Evolutionary conservation across 1,140 invertebrate genomes (phyloP).

Genomic region (Nasonia vitripennis): DNA sequence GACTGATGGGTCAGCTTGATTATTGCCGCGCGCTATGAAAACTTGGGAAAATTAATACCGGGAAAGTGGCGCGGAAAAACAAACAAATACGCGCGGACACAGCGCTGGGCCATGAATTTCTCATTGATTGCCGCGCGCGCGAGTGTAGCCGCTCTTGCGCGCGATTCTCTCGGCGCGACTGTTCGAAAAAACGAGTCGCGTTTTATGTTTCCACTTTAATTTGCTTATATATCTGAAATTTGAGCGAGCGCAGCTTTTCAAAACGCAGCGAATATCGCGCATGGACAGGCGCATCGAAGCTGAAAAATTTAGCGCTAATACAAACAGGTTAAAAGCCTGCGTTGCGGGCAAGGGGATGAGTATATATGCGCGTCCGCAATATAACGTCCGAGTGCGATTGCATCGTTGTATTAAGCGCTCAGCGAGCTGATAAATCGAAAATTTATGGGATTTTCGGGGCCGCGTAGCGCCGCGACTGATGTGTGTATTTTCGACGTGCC

Average conservation of each 20-base stretch:
- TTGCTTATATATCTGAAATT: no score
- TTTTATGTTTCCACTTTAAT: no score
- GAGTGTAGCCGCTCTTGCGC: no score
- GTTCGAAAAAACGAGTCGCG: no score
- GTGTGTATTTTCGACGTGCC: not conserved
- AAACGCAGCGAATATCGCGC: not conserved
- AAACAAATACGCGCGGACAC: not conserved
- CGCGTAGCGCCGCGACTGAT: not conserved
- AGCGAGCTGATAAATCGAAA: slow-evolving; percentile 45
- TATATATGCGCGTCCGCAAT: not conserved
- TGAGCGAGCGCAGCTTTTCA: no score
- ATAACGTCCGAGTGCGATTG: slow-evolving; percentile 28
- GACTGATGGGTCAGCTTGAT: not conserved
- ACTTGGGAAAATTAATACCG: not conserved
- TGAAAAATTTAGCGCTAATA: no score
- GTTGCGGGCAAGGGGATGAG: no score
- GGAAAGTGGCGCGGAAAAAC: not conserved
- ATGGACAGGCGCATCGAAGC: no score
- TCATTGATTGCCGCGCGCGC: not conserved
- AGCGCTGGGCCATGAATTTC: not conserved
- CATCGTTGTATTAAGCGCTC: slow-evolving; percentile 37
- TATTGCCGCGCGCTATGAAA: not conserved
- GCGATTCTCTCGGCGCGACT: no score
- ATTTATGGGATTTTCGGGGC: slow-evolving; percentile 30
- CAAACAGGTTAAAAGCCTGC: no score